Percentiles rank a stretch among this genome's conserved stretches.
phyloP scores from a whole-genome alignment of 2,888 invertebrate species.

The Sarcophaga carnaria region DNA sequence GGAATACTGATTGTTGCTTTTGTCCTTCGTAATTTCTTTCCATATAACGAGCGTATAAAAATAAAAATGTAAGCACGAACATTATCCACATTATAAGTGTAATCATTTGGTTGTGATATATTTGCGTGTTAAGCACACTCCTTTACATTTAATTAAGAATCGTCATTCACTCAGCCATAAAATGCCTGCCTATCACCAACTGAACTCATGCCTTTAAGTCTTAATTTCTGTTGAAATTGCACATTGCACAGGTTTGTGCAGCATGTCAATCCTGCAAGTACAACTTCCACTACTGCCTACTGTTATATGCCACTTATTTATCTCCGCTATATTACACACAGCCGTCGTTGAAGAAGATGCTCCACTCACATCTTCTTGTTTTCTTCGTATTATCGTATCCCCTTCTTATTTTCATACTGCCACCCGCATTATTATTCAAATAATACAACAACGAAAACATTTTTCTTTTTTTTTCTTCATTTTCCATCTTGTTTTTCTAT shows the following conservation, averaged over 20 bases:
- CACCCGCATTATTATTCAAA: conserved; percentile 12
- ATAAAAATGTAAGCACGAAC: not conserved
- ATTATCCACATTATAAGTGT: not conserved
- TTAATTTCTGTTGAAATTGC: conserved; percentile 1
- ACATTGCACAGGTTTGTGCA: conserved; percentile 14
- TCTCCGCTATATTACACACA: no score
- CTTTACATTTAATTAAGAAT: conserved; percentile 70
- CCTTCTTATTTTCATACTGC: not conserved
- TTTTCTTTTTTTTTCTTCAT: not conserved
- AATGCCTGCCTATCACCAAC: not conserved
- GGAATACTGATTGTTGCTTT: no score
- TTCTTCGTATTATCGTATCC: conserved; percentile 3
- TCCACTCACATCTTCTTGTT: not conserved
- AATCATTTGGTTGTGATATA: not conserved
- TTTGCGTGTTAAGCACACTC: conserved; percentile 38
- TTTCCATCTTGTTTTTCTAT: not conserved
- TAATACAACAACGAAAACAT: not conserved
- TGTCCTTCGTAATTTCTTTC: no score
- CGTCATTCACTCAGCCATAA: conserved; percentile 68
- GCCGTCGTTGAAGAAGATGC: no score
- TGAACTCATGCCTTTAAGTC: conserved; percentile 45
- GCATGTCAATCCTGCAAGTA: conserved; percentile 10
- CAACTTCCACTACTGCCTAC: not conserved
- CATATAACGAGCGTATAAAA: not conserved
- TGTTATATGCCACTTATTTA: not conserved